These are phyloP conservation scores for Seriola quinqueradiata DNA, from an alignment of 2,113 vertebrate genomes.

Conservation along the genomic window DNA sequence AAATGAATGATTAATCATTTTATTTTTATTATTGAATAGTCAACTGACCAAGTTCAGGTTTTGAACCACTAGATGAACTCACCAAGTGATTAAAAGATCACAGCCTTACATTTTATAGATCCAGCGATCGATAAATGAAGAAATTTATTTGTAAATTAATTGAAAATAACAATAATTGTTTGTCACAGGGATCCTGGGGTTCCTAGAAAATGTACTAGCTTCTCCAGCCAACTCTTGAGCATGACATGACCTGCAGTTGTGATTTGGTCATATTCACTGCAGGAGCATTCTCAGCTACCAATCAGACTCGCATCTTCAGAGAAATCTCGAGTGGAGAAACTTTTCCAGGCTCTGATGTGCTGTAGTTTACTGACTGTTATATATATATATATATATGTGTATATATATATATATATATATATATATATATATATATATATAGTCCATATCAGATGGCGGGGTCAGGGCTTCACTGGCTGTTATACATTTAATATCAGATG, in stretches of 20 bases:
- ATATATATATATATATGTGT: background rate
- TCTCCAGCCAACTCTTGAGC: background rate
- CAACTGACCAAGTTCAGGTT: background rate
- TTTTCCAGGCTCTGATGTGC: background rate
- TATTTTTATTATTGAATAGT: background rate
- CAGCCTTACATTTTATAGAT: too few species aligned
- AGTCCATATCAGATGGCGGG: slow-evolving; percentile 18
- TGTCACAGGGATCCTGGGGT: too few species aligned
- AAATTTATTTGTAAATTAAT: too few species aligned
- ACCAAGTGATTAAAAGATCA: too few species aligned
- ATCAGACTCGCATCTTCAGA: background rate
- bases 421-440: too few species aligned
- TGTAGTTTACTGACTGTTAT: slow-evolving; percentile 1
- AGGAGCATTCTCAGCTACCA: background rate
- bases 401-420: too few species aligned
- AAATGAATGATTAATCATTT: too few species aligned
- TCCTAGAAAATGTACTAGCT: background rate
- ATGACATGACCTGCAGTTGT: background rate
- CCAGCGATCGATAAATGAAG: too few species aligned
- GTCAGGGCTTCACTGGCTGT: slow-evolving; percentile 33
- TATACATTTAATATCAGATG: slow-evolving; percentile 61
- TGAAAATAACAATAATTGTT: too few species aligned
- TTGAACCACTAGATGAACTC: too few species aligned
- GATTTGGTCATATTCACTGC: background rate
- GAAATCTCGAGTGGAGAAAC: background rate